Evolutionary conservation across 2,797 vertebrate genomes (phyloP), one percentile per base, ranked within the genome.

Genomic region (Mormyrops boulengeri): DNA sequence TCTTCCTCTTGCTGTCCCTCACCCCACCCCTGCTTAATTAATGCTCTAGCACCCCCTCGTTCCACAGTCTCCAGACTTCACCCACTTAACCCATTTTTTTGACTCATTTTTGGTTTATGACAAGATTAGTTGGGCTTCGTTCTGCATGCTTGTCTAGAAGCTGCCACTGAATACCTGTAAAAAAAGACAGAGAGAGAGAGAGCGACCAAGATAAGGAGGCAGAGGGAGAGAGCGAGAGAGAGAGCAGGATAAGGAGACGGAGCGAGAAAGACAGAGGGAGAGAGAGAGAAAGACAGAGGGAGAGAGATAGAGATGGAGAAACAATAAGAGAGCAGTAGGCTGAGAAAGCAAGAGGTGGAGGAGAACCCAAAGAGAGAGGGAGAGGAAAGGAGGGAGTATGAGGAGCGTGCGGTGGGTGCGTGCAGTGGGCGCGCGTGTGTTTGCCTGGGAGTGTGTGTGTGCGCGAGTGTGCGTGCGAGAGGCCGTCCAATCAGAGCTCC

Each of bases 151-250:
- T 90, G 91, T 88, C 19, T 38, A 47, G 7, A 50, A 85, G 87
- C 84, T 57, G 69, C 3, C 53, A 41, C 38, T 47, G 47, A 92
- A 90, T 90, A 38, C 60, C 8, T 49, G 55, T 92, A 90, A 89
- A 90, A 60, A 82, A 19, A 41, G 8, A n/a, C 4, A 8, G 19
- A 52, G 22, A 19, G 26, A 77, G 14, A 19, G 88, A 84, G 73
- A 7, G 57, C 0, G 55, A 82, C 22, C 50, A 49, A 38, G 66
- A 34, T 47, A 34, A 6, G 41, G 22, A 88, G 26, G 22, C 41
- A 49, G n/a, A 88, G 4, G 34, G 57, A 88, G 9, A 57, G 4
- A 30, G 57, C 8, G 57, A 53, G 12, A 6, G 53, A 57, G 55
- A 57, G 7, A 82, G 17, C 8, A 14, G 14, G 30, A 82, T n/a